phyloP scores from a whole-genome alignment of 2,888 invertebrate genomes.

The Taphrorychus bicolor region DNA sequence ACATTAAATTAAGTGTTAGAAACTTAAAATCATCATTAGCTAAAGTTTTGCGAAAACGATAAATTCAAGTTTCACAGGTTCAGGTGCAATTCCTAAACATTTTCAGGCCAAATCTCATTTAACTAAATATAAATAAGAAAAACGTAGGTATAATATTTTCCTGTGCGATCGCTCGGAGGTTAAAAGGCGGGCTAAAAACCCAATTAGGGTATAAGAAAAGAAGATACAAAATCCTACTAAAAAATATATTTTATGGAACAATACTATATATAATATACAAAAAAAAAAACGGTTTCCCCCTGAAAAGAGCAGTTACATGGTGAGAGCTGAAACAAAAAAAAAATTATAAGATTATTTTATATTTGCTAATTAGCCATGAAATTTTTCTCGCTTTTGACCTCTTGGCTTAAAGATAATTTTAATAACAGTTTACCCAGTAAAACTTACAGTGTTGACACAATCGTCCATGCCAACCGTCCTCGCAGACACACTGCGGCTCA shows the following conservation, averaged over 20 bases:
- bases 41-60: slow-evolving; percentile 20
- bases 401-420: not conserved
- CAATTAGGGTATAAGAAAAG: not conserved
- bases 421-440: no score
- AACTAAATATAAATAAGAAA: not conserved
- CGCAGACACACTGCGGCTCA: slow-evolving; percentile 78
- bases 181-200: no score
- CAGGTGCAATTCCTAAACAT: not conserved
- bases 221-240: not conserved
- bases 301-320: slow-evolving; percentile 13
- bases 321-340: slow-evolving; percentile 24
- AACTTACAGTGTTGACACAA: slow-evolving; percentile 76
- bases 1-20: not conserved
- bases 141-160: no score
- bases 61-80: no score
- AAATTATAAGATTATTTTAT: not conserved
- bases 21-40: not conserved
- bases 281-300: not conserved
- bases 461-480: slow-evolving; percentile 83
- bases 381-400: not conserved
- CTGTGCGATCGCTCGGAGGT: no score
- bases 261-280: slow-evolving; percentile 21
- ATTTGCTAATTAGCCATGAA: not conserved
- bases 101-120: not conserved
- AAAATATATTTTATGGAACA: slow-evolving; percentile 31